These are phyloP conservation scores for Phalacrocorax pelagicus DNA, from an alignment of 2,113 vertebrate species.

Conservation along the genomic window DNA sequence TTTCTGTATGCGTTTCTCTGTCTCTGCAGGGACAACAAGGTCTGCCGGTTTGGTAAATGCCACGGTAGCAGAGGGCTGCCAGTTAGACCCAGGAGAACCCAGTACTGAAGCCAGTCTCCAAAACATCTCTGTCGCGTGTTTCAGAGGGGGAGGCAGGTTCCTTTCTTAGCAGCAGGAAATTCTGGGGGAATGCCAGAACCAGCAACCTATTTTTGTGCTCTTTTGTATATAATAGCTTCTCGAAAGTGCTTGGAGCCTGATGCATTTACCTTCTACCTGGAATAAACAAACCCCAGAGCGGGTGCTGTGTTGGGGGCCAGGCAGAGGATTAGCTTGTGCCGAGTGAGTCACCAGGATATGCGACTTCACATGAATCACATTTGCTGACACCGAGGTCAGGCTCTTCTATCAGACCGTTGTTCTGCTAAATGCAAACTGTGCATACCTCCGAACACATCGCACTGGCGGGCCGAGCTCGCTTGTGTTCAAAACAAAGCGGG, in stretches of 20 bases:
- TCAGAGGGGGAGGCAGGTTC: neutral
- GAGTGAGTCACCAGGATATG: neutral
- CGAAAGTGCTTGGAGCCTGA: neutral
- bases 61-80: neutral
- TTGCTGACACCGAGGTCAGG: neutral
- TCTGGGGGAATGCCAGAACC: neutral
- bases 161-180: neutral
- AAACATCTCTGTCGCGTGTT: neutral
- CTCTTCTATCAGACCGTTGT: neutral
- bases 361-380: rapidly evolving
- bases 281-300: neutral
- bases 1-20: neutral
- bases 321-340: neutral
- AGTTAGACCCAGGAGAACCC: neutral
- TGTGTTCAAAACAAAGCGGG: neutral
- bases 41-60: neutral
- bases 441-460: neutral
- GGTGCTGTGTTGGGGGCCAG: neutral
- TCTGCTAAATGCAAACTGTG: neutral
- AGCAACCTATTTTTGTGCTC: neutral
- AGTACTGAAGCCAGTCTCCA: neutral
- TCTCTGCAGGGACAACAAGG: neutral
- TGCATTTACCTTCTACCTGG: neutral
- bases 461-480: neutral
- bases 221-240: neutral